phyloP scores from a whole-genome alignment of 2,113 vertebrate genomes.

The Ammodytes marinus region DNA sequence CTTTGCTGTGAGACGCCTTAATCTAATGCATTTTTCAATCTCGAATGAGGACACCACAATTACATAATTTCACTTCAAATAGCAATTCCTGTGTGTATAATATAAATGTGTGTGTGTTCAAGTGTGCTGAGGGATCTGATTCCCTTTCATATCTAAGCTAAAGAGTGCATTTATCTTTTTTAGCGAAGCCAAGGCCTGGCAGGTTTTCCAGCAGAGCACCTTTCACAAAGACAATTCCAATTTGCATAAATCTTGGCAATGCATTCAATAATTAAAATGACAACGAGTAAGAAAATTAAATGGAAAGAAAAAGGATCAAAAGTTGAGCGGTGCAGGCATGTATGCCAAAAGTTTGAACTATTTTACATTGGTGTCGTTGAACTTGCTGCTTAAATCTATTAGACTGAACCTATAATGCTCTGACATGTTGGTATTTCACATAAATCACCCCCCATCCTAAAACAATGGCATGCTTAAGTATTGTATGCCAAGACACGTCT shows the following conservation, averaged over 20 bases:
- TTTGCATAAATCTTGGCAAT: constrained; percentile 26
- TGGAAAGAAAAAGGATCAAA: not conserved
- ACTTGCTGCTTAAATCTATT: constrained; percentile 15
- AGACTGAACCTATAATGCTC: constrained; percentile 16
- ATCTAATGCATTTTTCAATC: constrained; percentile 64
- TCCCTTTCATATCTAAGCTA: constrained; percentile 49
- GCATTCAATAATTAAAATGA: constrained; percentile 20
- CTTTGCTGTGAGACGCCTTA: constrained; percentile 47
- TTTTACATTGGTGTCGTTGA: not conserved
- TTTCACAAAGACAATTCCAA: constrained; percentile 39
- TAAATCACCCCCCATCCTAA: not conserved
- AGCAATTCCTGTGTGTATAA: constrained; percentile 45
- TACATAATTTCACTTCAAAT: constrained; percentile 68
- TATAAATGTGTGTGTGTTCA: constrained; percentile 10
- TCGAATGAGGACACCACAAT: constrained; percentile 62
- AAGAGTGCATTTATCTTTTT: constrained; percentile 29
- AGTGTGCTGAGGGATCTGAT: constrained; percentile 50
- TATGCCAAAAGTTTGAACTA: not conserved
- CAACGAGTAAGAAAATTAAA: constrained; percentile 1
- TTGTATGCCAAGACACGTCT: constrained; percentile 10
- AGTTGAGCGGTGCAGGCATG: not conserved
- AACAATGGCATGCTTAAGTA: not conserved
- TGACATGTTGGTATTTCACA: constrained; percentile 12
- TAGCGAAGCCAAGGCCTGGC: constrained; percentile 8
- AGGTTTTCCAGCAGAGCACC: constrained; percentile 34